Evolutionary conservation across 2,797 vertebrate species (phyloP).

Genomic region (Danio aesculapii): DNA sequence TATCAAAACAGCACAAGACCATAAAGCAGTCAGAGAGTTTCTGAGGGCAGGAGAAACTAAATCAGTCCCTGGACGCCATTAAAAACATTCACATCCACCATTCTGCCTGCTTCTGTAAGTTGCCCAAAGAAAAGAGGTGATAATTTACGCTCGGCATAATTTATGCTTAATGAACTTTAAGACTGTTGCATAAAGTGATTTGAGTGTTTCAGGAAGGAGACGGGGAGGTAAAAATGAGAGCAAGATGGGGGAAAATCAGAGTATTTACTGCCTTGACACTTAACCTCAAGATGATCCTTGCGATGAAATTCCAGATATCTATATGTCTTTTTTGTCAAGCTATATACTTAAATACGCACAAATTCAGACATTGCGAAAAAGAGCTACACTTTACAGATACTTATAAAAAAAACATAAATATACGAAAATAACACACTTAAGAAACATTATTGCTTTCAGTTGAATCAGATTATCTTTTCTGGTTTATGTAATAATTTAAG

Average conservation of each 20-base stretch:
- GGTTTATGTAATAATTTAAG: no score
- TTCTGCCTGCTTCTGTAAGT: slow-evolving; percentile 72
- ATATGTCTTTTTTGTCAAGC: background rate
- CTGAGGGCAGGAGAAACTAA: slow-evolving; percentile 61
- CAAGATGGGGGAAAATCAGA: background rate
- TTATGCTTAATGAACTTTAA: slow-evolving; percentile 63
- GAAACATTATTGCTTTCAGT: background rate
- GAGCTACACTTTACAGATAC: background rate
- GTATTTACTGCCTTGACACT: slow-evolving; percentile 5
- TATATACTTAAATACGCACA: background rate
- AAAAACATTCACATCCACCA: slow-evolving; percentile 72
- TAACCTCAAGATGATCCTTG: slow-evolving; percentile 29
- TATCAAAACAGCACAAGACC: slow-evolving; percentile 61
- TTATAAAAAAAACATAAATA: background rate
- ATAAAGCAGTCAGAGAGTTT: slow-evolving; percentile 58
- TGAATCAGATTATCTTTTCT: no score
- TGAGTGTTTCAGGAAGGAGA: background rate
- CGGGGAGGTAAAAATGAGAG: background rate
- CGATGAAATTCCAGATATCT: background rate
- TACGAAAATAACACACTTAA: background rate
- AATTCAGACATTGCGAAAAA: background rate
- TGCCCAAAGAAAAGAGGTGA: slow-evolving; percentile 54
- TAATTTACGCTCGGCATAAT: slow-evolving; percentile 44
- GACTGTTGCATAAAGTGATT: slow-evolving; percentile 2
- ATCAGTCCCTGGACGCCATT: slow-evolving; percentile 69